phyloP scores from a whole-genome alignment of 1,140 invertebrate species.

The Helicoverpa armigera region DNA sequence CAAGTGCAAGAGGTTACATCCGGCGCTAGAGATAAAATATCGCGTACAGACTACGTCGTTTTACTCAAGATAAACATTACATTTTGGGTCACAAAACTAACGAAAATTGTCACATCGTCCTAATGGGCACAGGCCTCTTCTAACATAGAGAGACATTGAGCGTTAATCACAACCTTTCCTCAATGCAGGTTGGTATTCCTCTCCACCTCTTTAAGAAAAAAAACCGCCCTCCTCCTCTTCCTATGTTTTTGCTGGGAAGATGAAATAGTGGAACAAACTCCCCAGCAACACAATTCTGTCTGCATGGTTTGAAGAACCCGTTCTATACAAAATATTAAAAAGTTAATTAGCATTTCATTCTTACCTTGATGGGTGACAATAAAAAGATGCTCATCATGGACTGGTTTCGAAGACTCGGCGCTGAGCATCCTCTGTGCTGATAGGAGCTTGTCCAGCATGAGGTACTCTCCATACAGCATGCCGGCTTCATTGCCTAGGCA shows the following conservation, averaged over 20 bases:
- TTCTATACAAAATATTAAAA: no score
- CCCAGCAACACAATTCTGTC: no score
- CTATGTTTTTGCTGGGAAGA: no score
- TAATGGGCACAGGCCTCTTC: no score
- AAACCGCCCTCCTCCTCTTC: no score
- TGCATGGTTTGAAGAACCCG: no score
- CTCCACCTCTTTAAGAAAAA: no score
- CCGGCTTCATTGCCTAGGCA: conserved; percentile 89
- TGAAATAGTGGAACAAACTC: no score
- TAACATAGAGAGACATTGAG: not conserved
- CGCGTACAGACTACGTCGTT: not conserved
- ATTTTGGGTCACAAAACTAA: not conserved
- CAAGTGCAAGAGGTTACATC: conserved; percentile 7
- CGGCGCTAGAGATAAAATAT: not conserved
- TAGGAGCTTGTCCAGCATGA: conserved; percentile 96
- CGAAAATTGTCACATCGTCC: no score
- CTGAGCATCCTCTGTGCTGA: conserved; percentile 95
- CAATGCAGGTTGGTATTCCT: no score
- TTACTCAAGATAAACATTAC: not conserved
- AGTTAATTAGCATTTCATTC: not conserved
- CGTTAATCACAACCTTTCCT: not conserved
- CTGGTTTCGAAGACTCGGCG: conserved; percentile 89
- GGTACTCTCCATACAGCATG: conserved; percentile 94
- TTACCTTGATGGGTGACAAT: conserved; percentile 99
- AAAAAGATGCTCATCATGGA: conserved; percentile 99